Conservation (phyloP, 1,140 invertebrate genomes). For the Tetramorium simillimum region DNA sequence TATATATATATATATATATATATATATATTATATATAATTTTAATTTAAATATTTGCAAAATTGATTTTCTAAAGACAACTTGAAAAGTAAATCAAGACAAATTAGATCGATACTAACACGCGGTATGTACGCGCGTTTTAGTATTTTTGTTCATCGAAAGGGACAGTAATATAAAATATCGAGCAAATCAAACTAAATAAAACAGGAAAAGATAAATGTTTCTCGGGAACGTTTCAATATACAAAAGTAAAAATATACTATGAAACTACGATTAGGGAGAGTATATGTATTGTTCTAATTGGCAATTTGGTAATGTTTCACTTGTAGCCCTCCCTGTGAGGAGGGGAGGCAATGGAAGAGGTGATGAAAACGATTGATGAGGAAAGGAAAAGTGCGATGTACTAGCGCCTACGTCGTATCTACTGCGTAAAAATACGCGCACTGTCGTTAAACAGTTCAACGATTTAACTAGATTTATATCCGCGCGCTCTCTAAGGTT, state of each 20-base stretch:
- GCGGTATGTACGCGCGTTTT: constrained; percentile 1
- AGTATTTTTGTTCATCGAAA: constrained; percentile 25
- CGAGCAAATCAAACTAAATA: constrained; percentile 45
- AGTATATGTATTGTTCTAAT: constrained; percentile 81
- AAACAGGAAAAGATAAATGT: constrained; percentile 53
- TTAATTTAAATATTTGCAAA: constrained; percentile 27
- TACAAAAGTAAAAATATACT: constrained; percentile 73
- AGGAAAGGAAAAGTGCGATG: constrained; percentile 61
- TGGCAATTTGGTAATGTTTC: constrained; percentile 85
- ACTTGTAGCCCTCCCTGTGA: constrained; percentile 85
- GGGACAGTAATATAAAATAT: constrained; percentile 27
- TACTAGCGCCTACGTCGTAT: constrained; percentile 60
- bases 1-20: too few species aligned
- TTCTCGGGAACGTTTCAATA: constrained; percentile 67
- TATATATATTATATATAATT: background rate
- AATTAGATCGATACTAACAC: constrained; percentile 10
- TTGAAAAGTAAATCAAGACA: background rate
- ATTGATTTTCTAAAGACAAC: background rate
- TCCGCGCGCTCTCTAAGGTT: constrained; percentile 59
- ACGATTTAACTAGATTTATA: constrained; percentile 70
- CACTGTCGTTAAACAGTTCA: constrained; percentile 61
- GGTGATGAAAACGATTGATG: constrained; percentile 70
- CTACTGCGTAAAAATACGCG: constrained; percentile 64
- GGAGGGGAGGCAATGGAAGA: constrained; percentile 82
- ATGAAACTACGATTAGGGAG: constrained; percentile 56